Evolutionary conservation across 2,797 vertebrate species (phyloP), one percentile per base, ranked within the genome.

Genomic region (Anableps anableps): DNA sequence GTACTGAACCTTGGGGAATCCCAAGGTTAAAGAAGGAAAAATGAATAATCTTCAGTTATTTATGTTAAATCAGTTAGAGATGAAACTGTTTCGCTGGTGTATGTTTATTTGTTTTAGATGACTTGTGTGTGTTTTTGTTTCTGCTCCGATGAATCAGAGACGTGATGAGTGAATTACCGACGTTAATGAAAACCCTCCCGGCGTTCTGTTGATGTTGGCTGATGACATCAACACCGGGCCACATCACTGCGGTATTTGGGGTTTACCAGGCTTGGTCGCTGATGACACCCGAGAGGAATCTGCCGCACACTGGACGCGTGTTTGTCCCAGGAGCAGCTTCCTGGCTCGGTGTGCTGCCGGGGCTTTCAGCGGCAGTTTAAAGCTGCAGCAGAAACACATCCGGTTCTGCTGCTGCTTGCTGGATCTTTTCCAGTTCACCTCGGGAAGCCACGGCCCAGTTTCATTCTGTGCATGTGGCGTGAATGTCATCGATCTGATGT

Each of bases 251-350:
- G 16, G 1, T 55, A 26, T 72, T 26, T 75, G 79, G 81, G 64
- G 68, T 85, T 88, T 36, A 60, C 76, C 82, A 36, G 75, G 71
- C 34, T 38, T 81, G 58, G 79, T 53, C 13, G 1, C 36, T 26
- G 38, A 41, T 41, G 3, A 41, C 38, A 41, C 38, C 38, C 45
- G 2, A 8, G 19, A 13, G 64, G 43, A 45, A 31, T 58, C 19
- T 0, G 48, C 16, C 34, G 73, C 13, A 11, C 34, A 26, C 1
- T 1, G 74, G 17, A 26, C 14, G 1, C 1, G 0, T 34, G 38
- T 23, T 31, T 38, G n/a, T 66, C 4, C 1, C 1, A 55, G 26
- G n/a, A n/a, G 31, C 72, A 55, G 47, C 50, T 45, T 73, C 60
- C 1, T n/a, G 21, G 1, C 1, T 8, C 8, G 8, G 36, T 29